These are phyloP conservation scores for Hirudinaria manillensis DNA, from an alignment of 2,888 invertebrate genomes.

Conservation along the genomic window DNA sequence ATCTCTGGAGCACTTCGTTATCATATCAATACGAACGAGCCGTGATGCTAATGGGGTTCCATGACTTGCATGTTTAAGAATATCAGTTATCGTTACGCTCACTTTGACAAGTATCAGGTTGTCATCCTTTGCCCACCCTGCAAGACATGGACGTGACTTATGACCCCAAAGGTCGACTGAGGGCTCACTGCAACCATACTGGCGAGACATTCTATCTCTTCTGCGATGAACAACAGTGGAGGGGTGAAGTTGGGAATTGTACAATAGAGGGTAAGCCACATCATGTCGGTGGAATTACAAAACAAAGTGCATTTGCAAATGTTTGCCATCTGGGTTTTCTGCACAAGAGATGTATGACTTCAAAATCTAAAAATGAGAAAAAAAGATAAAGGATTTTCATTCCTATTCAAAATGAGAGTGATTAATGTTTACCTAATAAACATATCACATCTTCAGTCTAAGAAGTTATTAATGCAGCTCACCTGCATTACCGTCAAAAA, in stretches of 20 bases:
- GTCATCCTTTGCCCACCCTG: constrained; percentile 14
- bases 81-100: not conserved
- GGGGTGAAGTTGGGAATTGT: constrained; percentile 25
- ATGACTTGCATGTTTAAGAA: too few relatives aligned
- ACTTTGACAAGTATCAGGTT: constrained; percentile 17
- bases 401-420: not conserved
- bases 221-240: constrained; percentile 22
- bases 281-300: too few relatives aligned
- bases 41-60: too few relatives aligned
- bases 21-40: too few relatives aligned
- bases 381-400: not conserved
- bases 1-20: too few relatives aligned
- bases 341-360: too few relatives aligned
- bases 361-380: too few relatives aligned
- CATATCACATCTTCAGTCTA: not conserved
- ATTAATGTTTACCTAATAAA: not conserved
- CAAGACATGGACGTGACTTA: constrained; percentile 21
- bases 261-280: not conserved
- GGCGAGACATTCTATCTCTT: constrained; percentile 21
- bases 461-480: not conserved
- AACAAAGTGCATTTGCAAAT: too few relatives aligned
- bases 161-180: constrained; percentile 20
- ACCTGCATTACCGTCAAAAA: not conserved
- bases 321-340: too few relatives aligned
- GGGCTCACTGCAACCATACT: constrained; percentile 21